Evolutionary conservation across 2,888 invertebrate genomes (phyloP).

Genomic region (Plebejus anna): DNA sequence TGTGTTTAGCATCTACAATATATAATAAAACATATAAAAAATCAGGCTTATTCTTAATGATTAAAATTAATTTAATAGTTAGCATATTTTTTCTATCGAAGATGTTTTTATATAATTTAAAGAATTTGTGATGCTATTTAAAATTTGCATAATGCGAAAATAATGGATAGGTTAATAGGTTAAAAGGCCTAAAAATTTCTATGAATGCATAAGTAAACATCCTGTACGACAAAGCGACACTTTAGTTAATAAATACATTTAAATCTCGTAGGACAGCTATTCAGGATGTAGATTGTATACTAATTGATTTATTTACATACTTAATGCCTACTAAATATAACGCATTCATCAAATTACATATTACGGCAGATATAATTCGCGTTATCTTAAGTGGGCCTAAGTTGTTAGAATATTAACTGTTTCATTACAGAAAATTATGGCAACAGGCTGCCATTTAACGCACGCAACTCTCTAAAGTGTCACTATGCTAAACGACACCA

Average conservation of each 20-base stretch:
- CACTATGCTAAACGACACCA: background rate
- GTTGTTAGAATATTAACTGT: conserved; percentile 1
- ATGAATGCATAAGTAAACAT: background rate
- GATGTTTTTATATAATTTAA: background rate
- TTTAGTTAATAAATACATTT: background rate
- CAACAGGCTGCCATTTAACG: background rate
- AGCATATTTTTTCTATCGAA: background rate
- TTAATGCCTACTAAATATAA: background rate
- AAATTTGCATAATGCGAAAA: background rate
- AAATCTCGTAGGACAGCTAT: background rate
- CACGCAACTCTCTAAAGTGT: background rate
- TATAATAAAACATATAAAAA: background rate
- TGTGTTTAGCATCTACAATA: too few relatives aligned
- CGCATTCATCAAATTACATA: background rate
- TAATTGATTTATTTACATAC: conserved; percentile 19
- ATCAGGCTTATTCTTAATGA: background rate
- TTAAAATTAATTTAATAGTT: background rate
- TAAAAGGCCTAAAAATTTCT: background rate
- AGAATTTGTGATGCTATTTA: background rate
- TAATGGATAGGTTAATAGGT: background rate
- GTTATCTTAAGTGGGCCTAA: conserved; percentile 2
- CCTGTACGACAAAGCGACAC: background rate
- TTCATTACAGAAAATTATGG: background rate
- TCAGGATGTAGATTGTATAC: conserved; percentile 1
- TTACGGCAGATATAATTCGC: background rate